Evolutionary conservation across 53 echinoderm and acorn worm genomes (phyloP).

Genomic region (Patiria pectinifera): DNA sequence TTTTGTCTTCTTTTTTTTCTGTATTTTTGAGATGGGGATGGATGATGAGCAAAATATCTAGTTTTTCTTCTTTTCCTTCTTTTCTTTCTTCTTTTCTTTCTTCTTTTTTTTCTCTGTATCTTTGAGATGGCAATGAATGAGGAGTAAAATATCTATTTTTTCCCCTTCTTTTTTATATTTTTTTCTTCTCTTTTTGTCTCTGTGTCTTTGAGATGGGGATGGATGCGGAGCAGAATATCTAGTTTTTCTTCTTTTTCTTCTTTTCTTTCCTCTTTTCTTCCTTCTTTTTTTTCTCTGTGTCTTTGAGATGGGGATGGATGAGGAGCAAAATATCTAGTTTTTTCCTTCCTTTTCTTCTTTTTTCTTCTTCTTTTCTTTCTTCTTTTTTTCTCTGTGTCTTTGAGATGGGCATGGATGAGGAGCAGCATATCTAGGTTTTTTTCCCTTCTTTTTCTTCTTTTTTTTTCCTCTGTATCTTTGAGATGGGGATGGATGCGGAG

Average conservation of each 20-base stretch:
- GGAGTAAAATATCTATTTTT: too few relatives aligned
- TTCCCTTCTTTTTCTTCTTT: neutral
- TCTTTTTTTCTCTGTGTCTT: neutral
- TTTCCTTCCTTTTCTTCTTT: too few relatives aligned
- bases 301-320: too few relatives aligned
- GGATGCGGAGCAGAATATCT: neutral
- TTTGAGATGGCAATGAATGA: too few relatives aligned
- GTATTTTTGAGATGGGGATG: neutral
- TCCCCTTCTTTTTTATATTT: neutral
- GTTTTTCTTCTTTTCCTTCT: too few relatives aligned
- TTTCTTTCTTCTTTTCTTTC: too few relatives aligned
- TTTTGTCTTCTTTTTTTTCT: neutral
- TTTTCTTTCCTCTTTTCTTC: neutral
- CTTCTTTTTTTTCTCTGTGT: neutral
- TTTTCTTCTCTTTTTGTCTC: too few relatives aligned
- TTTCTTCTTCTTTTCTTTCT: neutral
- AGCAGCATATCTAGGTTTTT: neutral
- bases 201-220: neutral
- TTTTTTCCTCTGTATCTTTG: neutral
- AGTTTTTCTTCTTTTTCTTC: too few relatives aligned
- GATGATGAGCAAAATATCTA: neutral
- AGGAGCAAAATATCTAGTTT: too few relatives aligned
- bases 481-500: neutral
- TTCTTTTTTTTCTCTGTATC: too few relatives aligned
- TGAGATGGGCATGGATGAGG: neutral